Evolutionary conservation across 2,888 invertebrate genomes (phyloP).

Genomic region (Bellardia bayeri): DNA sequence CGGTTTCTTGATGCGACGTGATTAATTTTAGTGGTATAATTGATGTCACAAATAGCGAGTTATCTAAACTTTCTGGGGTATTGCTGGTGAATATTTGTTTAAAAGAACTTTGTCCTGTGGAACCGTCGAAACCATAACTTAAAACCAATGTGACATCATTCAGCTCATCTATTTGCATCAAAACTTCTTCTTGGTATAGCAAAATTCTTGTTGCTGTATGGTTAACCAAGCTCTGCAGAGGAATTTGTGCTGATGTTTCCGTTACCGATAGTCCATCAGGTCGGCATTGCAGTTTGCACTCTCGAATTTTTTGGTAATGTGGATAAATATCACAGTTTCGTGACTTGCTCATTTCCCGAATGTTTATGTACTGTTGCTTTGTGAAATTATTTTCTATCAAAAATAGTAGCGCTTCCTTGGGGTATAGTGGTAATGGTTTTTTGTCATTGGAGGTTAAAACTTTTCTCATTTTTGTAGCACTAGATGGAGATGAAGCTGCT

Average conservation of each 20-base stretch:
- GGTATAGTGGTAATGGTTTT: no score
- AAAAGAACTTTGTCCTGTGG: constrained; percentile 9
- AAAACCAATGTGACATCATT: constrained; percentile 39
- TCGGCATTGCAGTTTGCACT: constrained; percentile 3
- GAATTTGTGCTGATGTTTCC: constrained; percentile 5
- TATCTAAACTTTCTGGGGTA: background rate
- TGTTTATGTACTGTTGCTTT: no score
- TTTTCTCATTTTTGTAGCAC: no score
- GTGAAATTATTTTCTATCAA: no score
- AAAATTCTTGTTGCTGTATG: constrained; percentile 9
- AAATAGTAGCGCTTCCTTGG: no score
- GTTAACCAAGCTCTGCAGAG: constrained; percentile 10
- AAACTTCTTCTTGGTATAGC: constrained; percentile 21
- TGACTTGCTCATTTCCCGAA: background rate
- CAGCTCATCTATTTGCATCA: background rate
- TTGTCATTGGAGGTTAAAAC: no score
- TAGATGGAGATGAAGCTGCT: no score
- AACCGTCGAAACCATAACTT: constrained; percentile 20
- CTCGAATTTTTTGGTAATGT: background rate
- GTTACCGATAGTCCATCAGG: constrained; percentile 24
- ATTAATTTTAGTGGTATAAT: constrained; percentile 48
- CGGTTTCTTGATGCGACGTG: background rate
- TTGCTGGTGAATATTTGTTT: constrained; percentile 28
- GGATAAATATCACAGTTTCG: no score
- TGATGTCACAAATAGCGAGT: background rate